Evolutionary conservation across 2,797 vertebrate species (phyloP), one percentile per base, ranked within the genome.

Genomic region (Diplodus puntazzo): DNA sequence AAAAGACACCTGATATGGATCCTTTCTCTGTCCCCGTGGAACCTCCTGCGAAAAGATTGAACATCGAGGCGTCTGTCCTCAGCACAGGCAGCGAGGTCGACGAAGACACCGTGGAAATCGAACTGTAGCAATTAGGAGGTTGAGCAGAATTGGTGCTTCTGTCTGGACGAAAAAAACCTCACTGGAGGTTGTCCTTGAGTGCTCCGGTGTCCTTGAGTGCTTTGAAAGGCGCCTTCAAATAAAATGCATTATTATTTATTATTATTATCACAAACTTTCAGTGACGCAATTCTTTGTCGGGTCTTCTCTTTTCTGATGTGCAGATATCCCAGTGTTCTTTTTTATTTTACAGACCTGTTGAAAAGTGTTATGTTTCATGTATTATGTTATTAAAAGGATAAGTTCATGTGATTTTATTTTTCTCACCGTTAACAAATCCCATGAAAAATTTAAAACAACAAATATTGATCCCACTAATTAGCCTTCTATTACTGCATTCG

Each of bases 81-180:
- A 52, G 75, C 75, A 34, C n/a, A 16, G 72, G 20, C 43, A 57
- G 88, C 0, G 93, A 94, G 39, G 77, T 60, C 11, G 93, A 94
- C 0, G 92, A 92, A 0, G 93, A 94, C 53, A 88, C 68, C 0
- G 88, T 95, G 81, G 95, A 96, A 2, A 76, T 95, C 9, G 92
- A 94, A 25, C 71, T 93, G 14, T 86, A 61, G 78, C 60, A 14
- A 0, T 11, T 1, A 52, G 55, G 65, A 65, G n/a, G 39, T n/a
- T 2, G 23, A 25, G n/a, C 46, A 49, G 54, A 16, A 30, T 34
- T 6, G 3, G 48, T 30, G 50, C 54, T 75, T 50, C 21, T 27
- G 50, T 43, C 16, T 4, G 3, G 21, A 48, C 1, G 10, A n/a
- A 0, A 4, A 34, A 34, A 20, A 74, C 69, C 18, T 73, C 59